Conservation (phyloP, 2,888 invertebrate genomes). For the Trissolcus japonicus region DNA sequence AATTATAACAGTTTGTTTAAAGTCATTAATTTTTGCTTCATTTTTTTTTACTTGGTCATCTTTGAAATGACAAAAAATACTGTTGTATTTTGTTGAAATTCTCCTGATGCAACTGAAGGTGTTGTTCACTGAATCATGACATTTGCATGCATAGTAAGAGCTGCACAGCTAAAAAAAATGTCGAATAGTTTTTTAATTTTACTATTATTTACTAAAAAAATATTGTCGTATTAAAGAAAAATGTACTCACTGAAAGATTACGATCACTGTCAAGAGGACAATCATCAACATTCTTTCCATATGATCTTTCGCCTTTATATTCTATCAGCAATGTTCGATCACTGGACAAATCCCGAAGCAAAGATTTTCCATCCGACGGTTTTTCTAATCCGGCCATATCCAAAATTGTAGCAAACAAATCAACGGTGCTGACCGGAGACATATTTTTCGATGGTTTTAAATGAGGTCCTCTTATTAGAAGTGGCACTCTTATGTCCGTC, state of each 20-base stretch:
- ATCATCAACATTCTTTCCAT: constrained; percentile 77
- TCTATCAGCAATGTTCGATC: constrained; percentile 85
- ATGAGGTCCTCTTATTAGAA: constrained; percentile 87
- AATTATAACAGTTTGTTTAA: too few relatives aligned
- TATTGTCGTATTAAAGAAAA: neutral
- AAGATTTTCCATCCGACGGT: constrained; percentile 73
- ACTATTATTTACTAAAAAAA: neutral
- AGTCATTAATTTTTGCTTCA: neutral
- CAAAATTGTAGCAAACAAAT: constrained; percentile 89
- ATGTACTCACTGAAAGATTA: constrained; percentile 80
- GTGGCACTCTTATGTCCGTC: constrained; percentile 89
- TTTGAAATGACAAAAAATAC: constrained; percentile 82
- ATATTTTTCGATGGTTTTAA: constrained; percentile 78
- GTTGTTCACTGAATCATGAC: constrained; percentile 90
- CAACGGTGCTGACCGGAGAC: constrained; percentile 85
- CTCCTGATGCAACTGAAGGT: constrained; percentile 88
- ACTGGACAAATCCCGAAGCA: constrained; percentile 65
- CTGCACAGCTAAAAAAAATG: constrained; percentile 30
- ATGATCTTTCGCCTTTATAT: constrained; percentile 87
- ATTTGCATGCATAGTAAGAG: constrained; percentile 83
- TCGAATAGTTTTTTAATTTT: neutral
- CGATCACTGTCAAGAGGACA: constrained; percentile 83
- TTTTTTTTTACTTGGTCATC: constrained; percentile 78
- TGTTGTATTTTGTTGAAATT: constrained; percentile 78
- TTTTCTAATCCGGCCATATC: constrained; percentile 81